Conservation (phyloP, 2,888 invertebrate species). For the Oxystoma pomonae region DNA sequence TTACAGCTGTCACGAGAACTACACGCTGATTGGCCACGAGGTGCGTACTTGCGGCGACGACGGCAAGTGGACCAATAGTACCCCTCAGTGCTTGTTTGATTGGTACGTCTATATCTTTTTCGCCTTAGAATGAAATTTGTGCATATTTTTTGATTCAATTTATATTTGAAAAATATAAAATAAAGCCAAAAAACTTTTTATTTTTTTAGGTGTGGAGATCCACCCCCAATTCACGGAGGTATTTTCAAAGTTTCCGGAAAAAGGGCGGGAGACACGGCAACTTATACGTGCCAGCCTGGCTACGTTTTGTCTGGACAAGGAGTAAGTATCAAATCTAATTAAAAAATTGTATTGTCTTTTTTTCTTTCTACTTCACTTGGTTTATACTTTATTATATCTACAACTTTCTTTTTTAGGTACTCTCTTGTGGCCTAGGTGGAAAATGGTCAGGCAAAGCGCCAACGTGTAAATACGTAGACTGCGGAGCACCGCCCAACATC, state of each 20-base stretch:
- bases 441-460: conserved; percentile 79
- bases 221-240: conserved; percentile 73
- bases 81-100: conserved; percentile 78
- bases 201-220: conserved; percentile 62
- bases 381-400: too few relatives aligned
- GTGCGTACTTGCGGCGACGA: conserved; percentile 68
- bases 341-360: too few relatives aligned
- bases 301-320: conserved; percentile 79
- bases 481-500: conserved; percentile 75
- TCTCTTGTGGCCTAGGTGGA: conserved; percentile 82
- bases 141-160: too few relatives aligned
- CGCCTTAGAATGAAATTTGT: too few relatives aligned
- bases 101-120: too few relatives aligned
- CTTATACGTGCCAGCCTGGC: conserved; percentile 77
- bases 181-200: too few relatives aligned
- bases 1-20: conserved; percentile 79
- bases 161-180: too few relatives aligned
- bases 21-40: conserved; percentile 73
- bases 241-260: conserved; percentile 66
- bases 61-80: conserved; percentile 72
- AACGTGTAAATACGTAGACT: conserved; percentile 81
- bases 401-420: conserved; percentile 51
- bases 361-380: too few relatives aligned
- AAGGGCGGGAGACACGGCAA: conserved; percentile 75
- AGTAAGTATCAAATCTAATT: too few relatives aligned